These are phyloP conservation scores for Danaus chrysippus DNA, from an alignment of 2,888 invertebrate genomes.

Conservation along the genomic window DNA sequence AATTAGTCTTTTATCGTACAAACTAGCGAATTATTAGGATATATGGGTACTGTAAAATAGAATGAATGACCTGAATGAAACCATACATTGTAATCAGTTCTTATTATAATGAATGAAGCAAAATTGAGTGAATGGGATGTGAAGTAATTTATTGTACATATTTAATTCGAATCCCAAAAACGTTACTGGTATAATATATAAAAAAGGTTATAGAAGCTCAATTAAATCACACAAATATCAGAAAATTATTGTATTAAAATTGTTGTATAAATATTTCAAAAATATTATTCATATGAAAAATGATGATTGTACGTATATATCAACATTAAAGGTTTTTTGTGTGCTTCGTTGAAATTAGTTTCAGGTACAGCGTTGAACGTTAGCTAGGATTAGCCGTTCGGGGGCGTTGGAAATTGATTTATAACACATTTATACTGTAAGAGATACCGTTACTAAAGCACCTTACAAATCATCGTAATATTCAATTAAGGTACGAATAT, in stretches of 20 bases:
- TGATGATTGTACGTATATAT: not conserved
- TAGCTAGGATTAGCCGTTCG: not conserved
- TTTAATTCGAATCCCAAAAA: no score
- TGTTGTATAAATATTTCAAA: not conserved
- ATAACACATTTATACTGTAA: no score
- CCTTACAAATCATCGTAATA: no score
- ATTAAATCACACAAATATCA: no score
- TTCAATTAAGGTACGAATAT: no score
- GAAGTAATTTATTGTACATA: no score
- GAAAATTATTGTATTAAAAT: no score
- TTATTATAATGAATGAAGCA: not conserved
- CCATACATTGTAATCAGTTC: constrained; percentile 15
- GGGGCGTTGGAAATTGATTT: no score
- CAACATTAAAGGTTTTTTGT: not conserved
- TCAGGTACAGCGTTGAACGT: constrained; percentile 20
- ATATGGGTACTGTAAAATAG: constrained; percentile 36
- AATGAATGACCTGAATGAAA: constrained; percentile 23
- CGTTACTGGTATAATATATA: no score
- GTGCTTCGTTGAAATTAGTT: constrained; percentile 18
- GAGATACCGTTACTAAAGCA: no score
- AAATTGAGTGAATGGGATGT: not conserved
- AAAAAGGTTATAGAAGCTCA: no score
- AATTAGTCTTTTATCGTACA: constrained; percentile 28
- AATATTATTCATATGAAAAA: not conserved
- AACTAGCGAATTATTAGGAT: constrained; percentile 38